phyloP scores from a whole-genome alignment of 2,113 vertebrate species.

The Melanocharis versteri region DNA sequence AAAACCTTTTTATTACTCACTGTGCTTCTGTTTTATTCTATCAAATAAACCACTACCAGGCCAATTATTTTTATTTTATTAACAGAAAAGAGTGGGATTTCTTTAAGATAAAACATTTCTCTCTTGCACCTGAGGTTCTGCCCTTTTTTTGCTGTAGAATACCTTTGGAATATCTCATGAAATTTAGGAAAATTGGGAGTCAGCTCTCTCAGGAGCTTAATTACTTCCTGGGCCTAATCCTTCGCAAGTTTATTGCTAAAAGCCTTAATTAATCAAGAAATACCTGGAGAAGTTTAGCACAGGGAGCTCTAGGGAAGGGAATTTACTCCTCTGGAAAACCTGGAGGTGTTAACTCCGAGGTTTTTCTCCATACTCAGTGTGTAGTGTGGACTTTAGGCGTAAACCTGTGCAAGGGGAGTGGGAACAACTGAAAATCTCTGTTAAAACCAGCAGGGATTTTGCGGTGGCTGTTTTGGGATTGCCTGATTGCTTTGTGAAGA shows the following conservation, averaged over 20 bases:
- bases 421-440: background rate
- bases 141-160: background rate
- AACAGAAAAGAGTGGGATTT: background rate
- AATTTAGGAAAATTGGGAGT: background rate
- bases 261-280: constrained; percentile 7
- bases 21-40: background rate
- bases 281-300: background rate
- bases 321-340: background rate
- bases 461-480: background rate
- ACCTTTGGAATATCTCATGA: background rate
- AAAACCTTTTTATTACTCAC: background rate
- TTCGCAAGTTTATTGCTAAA: background rate
- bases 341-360: background rate
- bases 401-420: background rate
- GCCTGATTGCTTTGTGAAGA: background rate
- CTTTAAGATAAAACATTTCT: background rate
- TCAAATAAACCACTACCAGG: background rate
- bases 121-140: background rate
- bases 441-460: background rate
- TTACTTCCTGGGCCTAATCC: background rate
- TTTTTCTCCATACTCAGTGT: background rate
- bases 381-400: rapidly evolving
- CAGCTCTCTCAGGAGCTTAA: background rate
- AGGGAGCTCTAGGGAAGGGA: background rate
- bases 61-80: background rate